Conservation (phyloP, 2,113 vertebrate genomes). For the Alouatta palliata region DNA sequence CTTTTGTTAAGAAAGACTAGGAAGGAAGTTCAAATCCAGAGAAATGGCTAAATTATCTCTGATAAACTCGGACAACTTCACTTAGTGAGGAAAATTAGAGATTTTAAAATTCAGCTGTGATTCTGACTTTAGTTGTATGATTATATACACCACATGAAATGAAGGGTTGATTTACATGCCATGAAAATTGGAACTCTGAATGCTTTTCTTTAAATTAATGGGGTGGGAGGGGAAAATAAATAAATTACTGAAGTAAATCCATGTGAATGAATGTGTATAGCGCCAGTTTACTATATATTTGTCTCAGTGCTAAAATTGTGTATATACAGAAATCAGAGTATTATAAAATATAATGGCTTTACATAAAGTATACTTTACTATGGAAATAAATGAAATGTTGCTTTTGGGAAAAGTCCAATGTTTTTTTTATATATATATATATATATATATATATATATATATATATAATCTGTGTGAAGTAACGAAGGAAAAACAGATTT, state of each 20-base stretch:
- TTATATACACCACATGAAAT: neutral
- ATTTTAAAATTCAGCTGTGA: conserved; percentile 10
- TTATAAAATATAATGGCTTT: neutral
- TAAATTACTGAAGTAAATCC: neutral
- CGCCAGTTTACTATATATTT: neutral
- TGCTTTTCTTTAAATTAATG: conserved; percentile 9
- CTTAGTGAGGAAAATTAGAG: neutral
- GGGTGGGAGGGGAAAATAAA: neutral
- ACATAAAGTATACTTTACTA: conserved; percentile 19
- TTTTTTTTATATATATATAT: conserved; percentile 25
- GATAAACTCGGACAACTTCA: neutral
- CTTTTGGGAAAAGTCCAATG: neutral
- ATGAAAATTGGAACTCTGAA: neutral
- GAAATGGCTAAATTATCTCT: neutral
- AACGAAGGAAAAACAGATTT: neutral
- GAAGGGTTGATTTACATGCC: conserved; percentile 8
- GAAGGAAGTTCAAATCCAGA: neutral
- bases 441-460: too few species aligned
- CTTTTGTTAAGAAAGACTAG: neutral
- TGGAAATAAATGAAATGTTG: conserved; percentile 17
- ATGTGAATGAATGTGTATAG: neutral
- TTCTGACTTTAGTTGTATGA: neutral
- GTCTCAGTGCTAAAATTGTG: neutral
- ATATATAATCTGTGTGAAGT: too few species aligned
- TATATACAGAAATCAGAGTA: neutral